Percentiles rank a stretch among this genome's conserved stretches.
phyloP scores from a whole-genome alignment of 2,888 invertebrate species.

The Hirtodrosophila duncani region DNA sequence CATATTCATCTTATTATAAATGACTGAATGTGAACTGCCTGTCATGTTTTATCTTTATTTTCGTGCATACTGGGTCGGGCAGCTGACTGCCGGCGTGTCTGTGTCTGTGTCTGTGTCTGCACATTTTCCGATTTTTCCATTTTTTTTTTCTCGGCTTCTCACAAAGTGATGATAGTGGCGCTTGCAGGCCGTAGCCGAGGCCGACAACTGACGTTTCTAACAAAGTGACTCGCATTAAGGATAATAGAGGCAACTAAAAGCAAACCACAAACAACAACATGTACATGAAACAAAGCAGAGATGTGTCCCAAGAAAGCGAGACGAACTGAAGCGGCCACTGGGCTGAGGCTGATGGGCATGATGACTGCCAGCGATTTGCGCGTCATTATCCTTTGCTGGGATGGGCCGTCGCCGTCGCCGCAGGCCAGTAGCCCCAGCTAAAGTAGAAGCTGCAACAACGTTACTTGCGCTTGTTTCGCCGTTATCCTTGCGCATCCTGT shows the following conservation, averaged over 20 bases:
- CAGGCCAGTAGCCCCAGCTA: constrained; percentile 54
- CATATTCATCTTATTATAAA: constrained; percentile 68
- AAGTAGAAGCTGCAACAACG: constrained; percentile 50
- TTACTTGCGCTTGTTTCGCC: constrained; percentile 18
- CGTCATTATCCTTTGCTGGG: constrained; percentile 62
- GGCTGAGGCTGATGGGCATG: constrained; percentile 54
- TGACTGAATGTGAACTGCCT: constrained; percentile 70
- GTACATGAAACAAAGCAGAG: constrained; percentile 66
- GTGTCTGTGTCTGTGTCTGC: constrained; percentile 53
- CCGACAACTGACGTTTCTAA: constrained; percentile 60
- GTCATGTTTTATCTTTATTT: constrained; percentile 72
- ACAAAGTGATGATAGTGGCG: constrained; percentile 66
- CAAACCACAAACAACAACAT: constrained; percentile 38
- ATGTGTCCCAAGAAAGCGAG: constrained; percentile 4
- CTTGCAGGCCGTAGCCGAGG: constrained; percentile 55
- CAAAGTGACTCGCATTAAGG: constrained; percentile 73
- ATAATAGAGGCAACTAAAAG: constrained; percentile 72
- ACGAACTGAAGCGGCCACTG: constrained; percentile 16
- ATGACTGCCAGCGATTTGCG: constrained; percentile 63
- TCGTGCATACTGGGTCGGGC: constrained; percentile 52
- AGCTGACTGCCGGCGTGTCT: constrained; percentile 9
- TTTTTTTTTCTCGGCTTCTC: constrained; percentile 27
- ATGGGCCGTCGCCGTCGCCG: constrained; percentile 41
- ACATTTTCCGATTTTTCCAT: constrained; percentile 60
- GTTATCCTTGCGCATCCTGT: constrained; percentile 54